A percentile compares a stretch with the other conserved stretches of the same genome.
Conservation (phyloP, 1,140 invertebrate species). For the Drosophila nasuta region DNA sequence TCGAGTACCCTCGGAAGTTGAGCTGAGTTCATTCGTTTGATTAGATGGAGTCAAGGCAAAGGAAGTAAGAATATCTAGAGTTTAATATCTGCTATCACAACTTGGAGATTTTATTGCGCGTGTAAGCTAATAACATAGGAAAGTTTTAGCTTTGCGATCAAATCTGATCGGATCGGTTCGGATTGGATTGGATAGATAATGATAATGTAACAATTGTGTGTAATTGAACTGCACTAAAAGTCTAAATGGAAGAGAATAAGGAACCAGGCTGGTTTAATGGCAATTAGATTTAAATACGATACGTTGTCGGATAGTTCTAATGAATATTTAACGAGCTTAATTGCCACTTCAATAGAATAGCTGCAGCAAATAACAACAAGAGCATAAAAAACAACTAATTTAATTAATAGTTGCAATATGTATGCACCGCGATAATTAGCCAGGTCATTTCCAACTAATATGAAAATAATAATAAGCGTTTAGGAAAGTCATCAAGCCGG, state of each 20-base stretch:
- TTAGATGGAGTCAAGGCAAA: conserved; percentile 4
- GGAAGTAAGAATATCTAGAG: background rate
- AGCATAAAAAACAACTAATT: conserved; percentile 37
- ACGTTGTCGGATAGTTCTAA: conserved; percentile 51
- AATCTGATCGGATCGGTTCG: no score
- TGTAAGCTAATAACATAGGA: conserved; percentile 59
- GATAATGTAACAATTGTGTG: conserved; percentile 9
- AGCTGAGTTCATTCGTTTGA: background rate
- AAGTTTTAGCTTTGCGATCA: conserved; percentile 4
- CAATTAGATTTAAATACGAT: conserved; percentile 78
- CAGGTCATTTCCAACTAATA: conserved; percentile 37
- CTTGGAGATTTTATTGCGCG: conserved; percentile 21
- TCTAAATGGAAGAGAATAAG: conserved; percentile 60
- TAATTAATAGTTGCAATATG: conserved; percentile 29
- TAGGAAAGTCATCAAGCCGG: conserved; percentile 23
- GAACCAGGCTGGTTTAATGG: conserved; percentile 47
- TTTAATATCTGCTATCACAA: background rate
- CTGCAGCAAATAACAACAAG: background rate
- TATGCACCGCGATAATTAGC: conserved; percentile 31
- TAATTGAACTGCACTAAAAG: conserved; percentile 47
- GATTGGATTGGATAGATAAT: background rate
- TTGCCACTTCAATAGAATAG: conserved; percentile 29
- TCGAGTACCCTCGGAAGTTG: background rate
- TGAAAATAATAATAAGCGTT: conserved; percentile 31
- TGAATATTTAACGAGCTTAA: conserved; percentile 73